Evolutionary conservation across 2,888 invertebrate genomes (phyloP).

Genomic region (Meteorus cinctellus): DNA sequence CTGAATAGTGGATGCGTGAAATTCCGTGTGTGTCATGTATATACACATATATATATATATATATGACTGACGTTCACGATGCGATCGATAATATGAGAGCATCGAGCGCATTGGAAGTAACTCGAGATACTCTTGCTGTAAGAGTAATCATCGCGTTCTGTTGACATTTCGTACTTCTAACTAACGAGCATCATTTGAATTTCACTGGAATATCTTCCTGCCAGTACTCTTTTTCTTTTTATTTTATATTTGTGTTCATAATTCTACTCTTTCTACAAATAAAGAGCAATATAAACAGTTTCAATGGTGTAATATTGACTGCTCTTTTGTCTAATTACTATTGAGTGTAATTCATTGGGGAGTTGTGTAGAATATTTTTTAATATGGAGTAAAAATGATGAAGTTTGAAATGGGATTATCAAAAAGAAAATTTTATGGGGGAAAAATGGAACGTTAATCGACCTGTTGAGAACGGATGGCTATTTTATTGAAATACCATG

Average conservation of each 20-base stretch:
- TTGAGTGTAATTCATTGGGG: background rate
- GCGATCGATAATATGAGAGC: conserved; percentile 32
- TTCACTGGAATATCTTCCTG: too few relatives aligned
- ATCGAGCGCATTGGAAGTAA: conserved; percentile 25
- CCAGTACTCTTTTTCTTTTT: too few relatives aligned
- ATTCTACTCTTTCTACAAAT: background rate
- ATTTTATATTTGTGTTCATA: too few relatives aligned
- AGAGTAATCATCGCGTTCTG: conserved; percentile 35
- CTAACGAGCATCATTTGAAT: background rate
- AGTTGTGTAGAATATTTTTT: too few relatives aligned
- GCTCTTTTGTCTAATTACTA: too few relatives aligned
- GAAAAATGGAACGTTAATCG: background rate
- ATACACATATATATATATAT: background rate
- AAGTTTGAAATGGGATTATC: background rate
- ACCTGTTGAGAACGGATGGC: background rate
- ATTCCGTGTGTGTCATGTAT: conserved; percentile 24
- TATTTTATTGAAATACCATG: conserved; percentile 22
- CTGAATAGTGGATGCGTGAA: conserved; percentile 41
- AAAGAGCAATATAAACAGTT: background rate
- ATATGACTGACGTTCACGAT: background rate
- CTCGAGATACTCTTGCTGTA: conserved; percentile 33
- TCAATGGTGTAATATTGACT: background rate
- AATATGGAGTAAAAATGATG: background rate
- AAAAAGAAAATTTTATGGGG: background rate
- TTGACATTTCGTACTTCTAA: conserved; percentile 24